Conservation (phyloP, 2,113 vertebrate genomes). For the Siniperca knerii region DNA sequence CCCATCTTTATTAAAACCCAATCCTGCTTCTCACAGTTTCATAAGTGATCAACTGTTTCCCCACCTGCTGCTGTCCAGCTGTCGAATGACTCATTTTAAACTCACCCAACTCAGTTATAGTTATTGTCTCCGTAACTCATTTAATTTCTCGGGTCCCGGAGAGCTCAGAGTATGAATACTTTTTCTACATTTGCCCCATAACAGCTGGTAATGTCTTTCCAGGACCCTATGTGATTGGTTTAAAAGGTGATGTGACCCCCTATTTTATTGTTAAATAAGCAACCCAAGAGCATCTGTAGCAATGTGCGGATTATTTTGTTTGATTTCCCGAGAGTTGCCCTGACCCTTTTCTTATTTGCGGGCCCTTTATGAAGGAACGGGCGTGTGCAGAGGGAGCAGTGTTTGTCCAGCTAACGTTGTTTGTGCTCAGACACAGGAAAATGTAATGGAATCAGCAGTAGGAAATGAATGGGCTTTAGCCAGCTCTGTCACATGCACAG, state of each 20-base stretch:
- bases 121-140: conserved; percentile 66
- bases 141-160: conserved; percentile 48
- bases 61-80: conserved; percentile 61
- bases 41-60: conserved; percentile 43
- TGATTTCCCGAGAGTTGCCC: conserved; percentile 58
- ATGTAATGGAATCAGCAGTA: conserved; percentile 64
- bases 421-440: conserved; percentile 52
- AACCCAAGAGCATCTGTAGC: conserved; percentile 34
- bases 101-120: conserved; percentile 58
- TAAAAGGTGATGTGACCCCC: conserved; percentile 51
- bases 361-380: conserved; percentile 34
- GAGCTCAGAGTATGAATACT: neutral
- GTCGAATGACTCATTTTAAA: conserved; percentile 65
- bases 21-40: conserved; percentile 41
- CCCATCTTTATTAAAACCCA: conserved; percentile 64
- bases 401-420: conserved; percentile 65
- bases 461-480: conserved; percentile 71
- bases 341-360: conserved; percentile 44
- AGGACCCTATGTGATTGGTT: conserved; percentile 36
- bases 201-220: conserved; percentile 26
- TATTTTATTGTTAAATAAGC: conserved; percentile 50
- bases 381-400: conserved; percentile 9
- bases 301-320: conserved; percentile 37
- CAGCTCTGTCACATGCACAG: conserved; percentile 46
- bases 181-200: conserved; percentile 1